phyloP scores from a whole-genome alignment of 1,140 invertebrate species.

The Brachionus rotundiformis region DNA sequence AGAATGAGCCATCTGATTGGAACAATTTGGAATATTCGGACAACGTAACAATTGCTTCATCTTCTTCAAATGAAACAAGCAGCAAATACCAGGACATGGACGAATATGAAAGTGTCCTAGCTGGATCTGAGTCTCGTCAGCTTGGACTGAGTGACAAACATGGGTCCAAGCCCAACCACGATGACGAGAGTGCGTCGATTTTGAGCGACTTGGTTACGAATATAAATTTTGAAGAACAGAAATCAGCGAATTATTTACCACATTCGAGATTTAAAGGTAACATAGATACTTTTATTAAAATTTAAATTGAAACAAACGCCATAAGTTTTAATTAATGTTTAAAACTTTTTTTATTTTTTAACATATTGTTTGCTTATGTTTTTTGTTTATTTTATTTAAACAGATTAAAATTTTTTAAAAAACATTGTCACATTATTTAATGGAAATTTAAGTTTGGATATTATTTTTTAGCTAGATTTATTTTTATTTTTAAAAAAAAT shows the following conservation, averaged over 20 bases:
- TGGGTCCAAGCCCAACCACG: not conserved
- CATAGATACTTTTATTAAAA: constrained; percentile 15
- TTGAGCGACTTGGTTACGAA: constrained; percentile 8
- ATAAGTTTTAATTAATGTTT: not conserved
- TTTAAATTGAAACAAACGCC: not conserved
- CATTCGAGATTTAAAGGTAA: constrained; percentile 24
- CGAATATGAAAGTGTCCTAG: not conserved
- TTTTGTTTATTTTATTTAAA: constrained; percentile 11
- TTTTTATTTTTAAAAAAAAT: not conserved
- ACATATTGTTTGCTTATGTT: not conserved
- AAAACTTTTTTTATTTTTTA: not conserved
- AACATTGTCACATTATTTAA: not conserved
- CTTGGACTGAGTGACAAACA: not conserved
- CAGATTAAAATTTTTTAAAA: not conserved
- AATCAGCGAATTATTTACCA: not conserved
- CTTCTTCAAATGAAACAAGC: not conserved
- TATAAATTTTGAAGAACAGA: constrained; percentile 19
- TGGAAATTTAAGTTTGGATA: not conserved
- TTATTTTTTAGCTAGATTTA: not conserved
- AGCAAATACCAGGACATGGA: constrained; percentile 31
- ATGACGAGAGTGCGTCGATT: constrained; percentile 5
- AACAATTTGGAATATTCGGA: constrained; percentile 32
- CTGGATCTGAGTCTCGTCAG: not conserved
- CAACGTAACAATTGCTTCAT: constrained; percentile 19
- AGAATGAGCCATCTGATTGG: not conserved